Evolutionary conservation across 2,888 invertebrate genomes (phyloP).

Genomic region (Pseudanteris insignis): DNA sequence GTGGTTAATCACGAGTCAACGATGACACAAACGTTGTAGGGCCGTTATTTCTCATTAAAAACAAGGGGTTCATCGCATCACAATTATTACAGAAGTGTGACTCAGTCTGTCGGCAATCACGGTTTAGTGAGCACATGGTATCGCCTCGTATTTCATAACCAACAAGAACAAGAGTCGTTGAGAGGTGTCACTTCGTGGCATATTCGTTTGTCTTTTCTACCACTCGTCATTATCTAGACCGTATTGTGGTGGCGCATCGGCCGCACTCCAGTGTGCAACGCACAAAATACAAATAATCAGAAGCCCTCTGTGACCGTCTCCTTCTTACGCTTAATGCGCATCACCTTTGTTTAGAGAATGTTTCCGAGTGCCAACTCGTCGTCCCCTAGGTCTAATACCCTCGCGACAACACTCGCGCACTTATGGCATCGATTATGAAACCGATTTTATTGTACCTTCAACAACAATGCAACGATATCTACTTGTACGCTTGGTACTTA

Average conservation of each 20-base stretch:
- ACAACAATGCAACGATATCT: slow-evolving; percentile 49
- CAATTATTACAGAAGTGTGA: slow-evolving; percentile 61
- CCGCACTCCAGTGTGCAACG: slow-evolving; percentile 49
- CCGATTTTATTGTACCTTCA: slow-evolving; percentile 53
- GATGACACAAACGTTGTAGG: slow-evolving; percentile 36
- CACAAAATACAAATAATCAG: slow-evolving; percentile 64
- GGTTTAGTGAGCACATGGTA: slow-evolving; percentile 43
- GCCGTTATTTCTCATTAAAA: slow-evolving; percentile 66
- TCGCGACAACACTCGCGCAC: slow-evolving; percentile 13
- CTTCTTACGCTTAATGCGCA: slow-evolving; percentile 39
- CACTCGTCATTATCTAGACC: slow-evolving; percentile 50
- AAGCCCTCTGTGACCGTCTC: slow-evolving; percentile 31
- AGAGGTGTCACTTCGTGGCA: slow-evolving; percentile 67
- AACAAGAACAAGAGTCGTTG: slow-evolving; percentile 58
- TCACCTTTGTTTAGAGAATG: slow-evolving; percentile 35
- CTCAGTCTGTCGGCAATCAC: slow-evolving; percentile 46
- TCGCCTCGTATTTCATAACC: slow-evolving; percentile 41
- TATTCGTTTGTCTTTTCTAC: slow-evolving; percentile 58
- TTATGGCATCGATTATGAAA: slow-evolving; percentile 27
- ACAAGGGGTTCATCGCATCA: slow-evolving; percentile 63
- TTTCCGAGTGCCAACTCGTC: slow-evolving; percentile 23
- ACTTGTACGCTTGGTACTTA: slow-evolving; percentile 1
- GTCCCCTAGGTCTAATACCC: slow-evolving; percentile 37
- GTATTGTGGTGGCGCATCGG: slow-evolving; percentile 50
- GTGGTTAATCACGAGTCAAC: slow-evolving; percentile 46